A percentile compares a stretch with the other conserved stretches of the same genome.
Conservation (phyloP, 1,140 invertebrate species). For the Drosophila bifasciata region DNA sequence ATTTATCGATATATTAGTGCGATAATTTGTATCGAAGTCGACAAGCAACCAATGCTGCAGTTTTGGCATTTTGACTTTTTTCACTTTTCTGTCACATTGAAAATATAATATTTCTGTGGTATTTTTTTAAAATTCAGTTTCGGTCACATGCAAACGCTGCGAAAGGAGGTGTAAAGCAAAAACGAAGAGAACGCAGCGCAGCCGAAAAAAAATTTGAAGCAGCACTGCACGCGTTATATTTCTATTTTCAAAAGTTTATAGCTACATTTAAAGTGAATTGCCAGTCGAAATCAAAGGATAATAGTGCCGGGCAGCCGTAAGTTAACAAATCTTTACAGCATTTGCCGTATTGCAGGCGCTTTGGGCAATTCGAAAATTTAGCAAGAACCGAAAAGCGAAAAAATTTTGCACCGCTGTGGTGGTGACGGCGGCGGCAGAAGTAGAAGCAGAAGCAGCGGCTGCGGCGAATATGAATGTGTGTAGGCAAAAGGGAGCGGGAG, state of each 20-base stretch:
- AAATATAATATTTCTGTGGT: too few species aligned
- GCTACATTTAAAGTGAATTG: constrained; percentile 53
- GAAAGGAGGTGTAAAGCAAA: constrained; percentile 60
- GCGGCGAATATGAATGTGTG: constrained; percentile 55
- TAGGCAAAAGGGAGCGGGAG: constrained; percentile 47
- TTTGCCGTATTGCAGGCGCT: constrained; percentile 49
- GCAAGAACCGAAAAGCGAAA: constrained; percentile 69
- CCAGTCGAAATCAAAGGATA: constrained; percentile 29
- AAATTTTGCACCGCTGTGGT: constrained; percentile 76
- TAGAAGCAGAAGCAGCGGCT: constrained; percentile 38
- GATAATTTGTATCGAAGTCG: too few species aligned
- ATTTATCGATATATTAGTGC: too few species aligned
- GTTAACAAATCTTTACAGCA: constrained; percentile 50
- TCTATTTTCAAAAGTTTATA: constrained; percentile 75
- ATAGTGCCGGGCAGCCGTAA: constrained; percentile 74
- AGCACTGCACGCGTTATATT: constrained; percentile 79
- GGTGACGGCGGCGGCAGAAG: constrained; percentile 48
- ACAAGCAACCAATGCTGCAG: too few species aligned
- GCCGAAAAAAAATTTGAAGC: constrained; percentile 71
- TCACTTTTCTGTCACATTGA: too few species aligned
- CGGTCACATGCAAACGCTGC: constrained; percentile 22
- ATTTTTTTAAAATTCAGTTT: too few species aligned
- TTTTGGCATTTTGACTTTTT: too few species aligned
- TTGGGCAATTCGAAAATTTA: constrained; percentile 43
- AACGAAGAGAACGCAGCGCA: constrained; percentile 66